Base-by-base conservation (phyloP, 2,113 vertebrate genomes). In the Amphiprion ocellaris region DNA sequence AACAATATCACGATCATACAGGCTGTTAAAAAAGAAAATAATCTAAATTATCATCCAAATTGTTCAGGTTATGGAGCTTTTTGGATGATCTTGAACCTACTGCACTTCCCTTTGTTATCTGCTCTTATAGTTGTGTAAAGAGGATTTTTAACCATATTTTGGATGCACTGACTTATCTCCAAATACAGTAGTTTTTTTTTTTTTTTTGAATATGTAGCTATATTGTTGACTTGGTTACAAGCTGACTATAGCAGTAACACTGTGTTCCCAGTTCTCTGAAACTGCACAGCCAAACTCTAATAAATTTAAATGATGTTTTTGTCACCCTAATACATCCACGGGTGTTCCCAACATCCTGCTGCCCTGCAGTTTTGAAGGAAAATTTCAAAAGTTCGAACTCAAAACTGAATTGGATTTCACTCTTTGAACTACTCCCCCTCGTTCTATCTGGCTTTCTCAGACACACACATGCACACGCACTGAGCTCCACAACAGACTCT, bases 381-480 rank as follows among this genome's bases (percentile, higher is more conserved):
- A 55, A 30, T 2, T 46, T 50, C 24, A 71, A 26, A 78, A 50
- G 56, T 69, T 72, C 16, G 9, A 55, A 79, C 41, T 74, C 46
- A 66, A 80, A 70, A 46, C 17, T 26, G 23, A 78, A 26, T 58
- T 72, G 24, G 41, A 78, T 28, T 71, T 71, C 5, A 49, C 49
- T 77, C n/a, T 73, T 69, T 71, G 14, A 79, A 63, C 28, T 49
- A 65, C 84, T 80, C 33, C 33, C 33, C 14, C 28, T 84, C 33
- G 53, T 23, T 66, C 37, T 19, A 64, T 65, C 65, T 82, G 8
- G 24, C 14, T 77, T 71, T 69, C 28, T 39, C 28, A 15, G 66
- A 33, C 28, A 60, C 39, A 46, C 37, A 46, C 53, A 61, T 14
- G 54, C 15, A 12, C 55, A 41, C 33, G 30, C 56, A 59, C 59